phyloP scores from a whole-genome alignment of 2,113 vertebrate species.

The Penelope pileata region DNA sequence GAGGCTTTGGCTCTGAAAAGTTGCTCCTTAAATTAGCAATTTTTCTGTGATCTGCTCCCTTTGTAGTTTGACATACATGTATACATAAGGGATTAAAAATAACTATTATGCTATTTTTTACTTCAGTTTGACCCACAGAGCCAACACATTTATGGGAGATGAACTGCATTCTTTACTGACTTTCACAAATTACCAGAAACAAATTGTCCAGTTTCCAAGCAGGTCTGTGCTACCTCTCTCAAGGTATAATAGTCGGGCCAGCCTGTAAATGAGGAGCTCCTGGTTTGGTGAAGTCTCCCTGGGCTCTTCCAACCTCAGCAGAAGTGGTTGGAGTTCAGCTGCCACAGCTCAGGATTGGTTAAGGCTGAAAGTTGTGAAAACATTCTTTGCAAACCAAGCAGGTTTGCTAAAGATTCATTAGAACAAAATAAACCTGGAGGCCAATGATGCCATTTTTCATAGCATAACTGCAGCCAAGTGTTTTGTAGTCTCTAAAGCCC shows the following conservation, averaged over 20 bases:
- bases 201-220: not conserved
- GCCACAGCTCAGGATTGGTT: not conserved
- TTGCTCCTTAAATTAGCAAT: not conserved
- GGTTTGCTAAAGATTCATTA: not conserved
- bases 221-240: not conserved
- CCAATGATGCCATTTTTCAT: not conserved
- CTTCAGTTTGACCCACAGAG: not conserved
- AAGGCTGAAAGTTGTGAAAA: not conserved
- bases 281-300: not conserved
- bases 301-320: not conserved
- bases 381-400: not conserved
- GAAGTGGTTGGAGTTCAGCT: not conserved
- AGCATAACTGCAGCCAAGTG: not conserved
- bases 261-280: not conserved
- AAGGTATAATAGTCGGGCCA: not conserved
- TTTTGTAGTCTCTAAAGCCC: not conserved
- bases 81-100: not conserved
- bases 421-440: not conserved
- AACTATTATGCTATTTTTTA: not conserved
- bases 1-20: not conserved
- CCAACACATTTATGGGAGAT: not conserved
- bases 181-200: not conserved
- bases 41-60: not conserved
- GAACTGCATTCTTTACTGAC: not conserved
- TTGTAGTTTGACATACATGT: not conserved